Evolutionary conservation across 30 jellyfish, hydroid and myxozoan genomes (phyloP).

Genomic region (Nemopilema nomurai): DNA sequence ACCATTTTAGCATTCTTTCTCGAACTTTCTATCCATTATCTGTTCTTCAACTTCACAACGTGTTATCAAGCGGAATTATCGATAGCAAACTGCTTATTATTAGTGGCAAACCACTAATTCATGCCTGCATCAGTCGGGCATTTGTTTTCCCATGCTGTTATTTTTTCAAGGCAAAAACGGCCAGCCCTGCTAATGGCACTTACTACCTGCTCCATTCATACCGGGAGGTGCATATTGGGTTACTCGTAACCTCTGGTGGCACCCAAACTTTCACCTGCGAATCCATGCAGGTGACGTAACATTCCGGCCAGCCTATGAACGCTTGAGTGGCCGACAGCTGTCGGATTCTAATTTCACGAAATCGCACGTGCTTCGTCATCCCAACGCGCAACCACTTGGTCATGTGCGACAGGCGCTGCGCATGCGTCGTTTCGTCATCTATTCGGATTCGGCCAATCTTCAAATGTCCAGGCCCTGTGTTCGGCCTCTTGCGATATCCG

Average conservation of each 20-base stretch:
- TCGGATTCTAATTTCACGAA: slow-evolving; percentile 16
- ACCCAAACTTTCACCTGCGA: slow-evolving; percentile 40
- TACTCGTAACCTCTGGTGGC: slow-evolving; percentile 1
- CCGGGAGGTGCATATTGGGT: neutral
- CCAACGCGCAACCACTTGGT: slow-evolving; percentile 5
- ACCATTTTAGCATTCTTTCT: too few species aligned
- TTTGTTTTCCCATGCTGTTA: too few species aligned
- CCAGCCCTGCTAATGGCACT: too few species aligned
- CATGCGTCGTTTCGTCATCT: neutral
- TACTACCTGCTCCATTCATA: too few species aligned
- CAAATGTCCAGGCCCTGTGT: neutral
- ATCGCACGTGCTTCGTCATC: slow-evolving; percentile 33
- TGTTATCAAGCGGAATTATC: too few species aligned
- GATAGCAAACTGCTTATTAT: too few species aligned
- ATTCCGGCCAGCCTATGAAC: slow-evolving; percentile 13
- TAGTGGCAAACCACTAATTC: too few species aligned
- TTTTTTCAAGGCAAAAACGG: too few species aligned
- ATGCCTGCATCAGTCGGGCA: too few species aligned
- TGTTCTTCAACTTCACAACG: too few species aligned
- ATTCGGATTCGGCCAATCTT: neutral
- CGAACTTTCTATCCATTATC: too few species aligned
- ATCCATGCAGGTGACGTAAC: slow-evolving; percentile 29
- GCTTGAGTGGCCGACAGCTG: slow-evolving; percentile 34
- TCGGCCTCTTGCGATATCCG: neutral
- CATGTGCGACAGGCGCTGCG: slow-evolving; percentile 5